phyloP scores from a whole-genome alignment of 2,888 invertebrate genomes.

The Rhagonycha lutea region DNA sequence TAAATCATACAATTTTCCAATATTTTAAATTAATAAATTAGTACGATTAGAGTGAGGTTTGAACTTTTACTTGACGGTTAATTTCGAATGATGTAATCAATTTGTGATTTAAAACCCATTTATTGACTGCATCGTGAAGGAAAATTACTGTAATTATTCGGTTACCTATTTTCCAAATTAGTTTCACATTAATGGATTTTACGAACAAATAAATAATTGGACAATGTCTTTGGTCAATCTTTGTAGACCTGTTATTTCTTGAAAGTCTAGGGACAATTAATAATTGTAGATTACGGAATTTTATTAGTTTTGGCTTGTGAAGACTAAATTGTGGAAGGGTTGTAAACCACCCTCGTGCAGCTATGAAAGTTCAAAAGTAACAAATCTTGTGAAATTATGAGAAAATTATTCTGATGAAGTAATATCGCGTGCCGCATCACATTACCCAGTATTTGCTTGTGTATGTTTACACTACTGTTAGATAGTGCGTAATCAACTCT shows the following conservation, averaged over 20 bases:
- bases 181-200: not conserved
- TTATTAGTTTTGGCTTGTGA: not conserved
- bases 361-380: constrained; percentile 14
- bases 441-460: constrained; percentile 41
- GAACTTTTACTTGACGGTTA: not conserved
- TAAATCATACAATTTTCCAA: not conserved
- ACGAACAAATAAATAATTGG: not conserved
- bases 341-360: constrained; percentile 7
- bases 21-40: not conserved
- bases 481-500: constrained; percentile 41
- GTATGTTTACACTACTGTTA: constrained; percentile 41
- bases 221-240: not conserved
- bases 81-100: not conserved
- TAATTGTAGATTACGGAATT: not conserved
- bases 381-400: constrained; percentile 25
- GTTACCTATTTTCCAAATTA: not conserved
- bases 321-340: not conserved
- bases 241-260: not conserved
- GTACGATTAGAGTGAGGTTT: not conserved
- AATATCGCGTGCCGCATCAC: constrained; percentile 42
- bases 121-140: not conserved
- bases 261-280: too few relatives aligned
- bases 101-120: not conserved
- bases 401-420: constrained; percentile 34
- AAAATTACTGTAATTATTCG: not conserved